Evolutionary conservation across 2,888 invertebrate species (phyloP).

Genomic region (Oscheius sp.): DNA sequence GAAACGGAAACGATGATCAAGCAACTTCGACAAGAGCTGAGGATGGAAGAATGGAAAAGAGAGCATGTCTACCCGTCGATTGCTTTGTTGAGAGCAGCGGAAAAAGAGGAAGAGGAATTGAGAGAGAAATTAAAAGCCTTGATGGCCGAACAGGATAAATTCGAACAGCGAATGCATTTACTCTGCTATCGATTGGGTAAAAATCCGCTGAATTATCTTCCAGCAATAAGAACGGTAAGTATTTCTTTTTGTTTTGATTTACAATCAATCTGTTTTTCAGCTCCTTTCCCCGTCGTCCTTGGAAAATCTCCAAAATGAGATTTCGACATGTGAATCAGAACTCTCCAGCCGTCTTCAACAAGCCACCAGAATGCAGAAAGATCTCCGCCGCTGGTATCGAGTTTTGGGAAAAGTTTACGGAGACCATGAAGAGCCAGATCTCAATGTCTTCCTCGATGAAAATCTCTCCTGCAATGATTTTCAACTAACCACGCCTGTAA

Average conservation of each 20-base stretch:
- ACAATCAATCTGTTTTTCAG: neutral
- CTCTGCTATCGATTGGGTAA: conserved; percentile 1
- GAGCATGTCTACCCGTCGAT: conserved; percentile 16
- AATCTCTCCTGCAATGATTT: conserved; percentile 16
- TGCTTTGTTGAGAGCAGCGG: conserved; percentile 15
- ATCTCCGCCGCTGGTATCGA: conserved; percentile 11
- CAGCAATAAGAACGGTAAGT: neutral
- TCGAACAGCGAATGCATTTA: neutral
- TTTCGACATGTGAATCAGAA: neutral
- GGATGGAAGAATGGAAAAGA: neutral
- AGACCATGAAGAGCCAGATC: neutral
- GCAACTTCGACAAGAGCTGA: neutral
- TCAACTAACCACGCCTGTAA: neutral
- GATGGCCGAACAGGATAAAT: conserved; percentile 1
- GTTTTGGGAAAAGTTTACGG: conserved; percentile 5
- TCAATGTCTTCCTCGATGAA: neutral
- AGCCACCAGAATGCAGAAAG: neutral
- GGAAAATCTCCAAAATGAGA: neutral
- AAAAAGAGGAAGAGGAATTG: conserved; percentile 2
- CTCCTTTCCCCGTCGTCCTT: neutral
- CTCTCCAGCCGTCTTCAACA: neutral
- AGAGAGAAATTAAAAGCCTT: neutral
- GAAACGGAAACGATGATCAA: conserved; percentile 2
- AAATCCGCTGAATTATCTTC: neutral
- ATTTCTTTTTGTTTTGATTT: no score